Conservation (phyloP, 2,888 invertebrate genomes). For the Ophonus ardosiacus region DNA sequence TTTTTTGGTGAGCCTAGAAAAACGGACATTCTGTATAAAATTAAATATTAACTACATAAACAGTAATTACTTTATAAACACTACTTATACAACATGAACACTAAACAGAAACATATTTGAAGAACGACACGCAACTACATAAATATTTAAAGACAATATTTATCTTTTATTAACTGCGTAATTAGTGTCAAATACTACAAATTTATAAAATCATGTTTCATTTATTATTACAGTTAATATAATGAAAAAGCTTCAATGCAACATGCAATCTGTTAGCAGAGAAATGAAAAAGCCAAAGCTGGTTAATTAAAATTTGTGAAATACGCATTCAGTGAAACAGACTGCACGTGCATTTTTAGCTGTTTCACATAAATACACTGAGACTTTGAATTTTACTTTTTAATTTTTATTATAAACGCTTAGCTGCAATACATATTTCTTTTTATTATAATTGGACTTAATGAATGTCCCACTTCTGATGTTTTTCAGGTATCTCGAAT, state of each 20-base stretch:
- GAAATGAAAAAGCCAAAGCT: constrained; percentile 22
- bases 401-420: neutral
- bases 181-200: constrained; percentile 11
- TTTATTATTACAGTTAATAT: neutral
- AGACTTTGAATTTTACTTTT: neutral
- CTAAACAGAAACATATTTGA: constrained; percentile 3
- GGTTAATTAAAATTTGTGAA: constrained; percentile 3
- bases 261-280: constrained; percentile 51
- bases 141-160: constrained; percentile 17
- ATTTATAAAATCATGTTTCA: constrained; percentile 5
- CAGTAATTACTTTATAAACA: constrained; percentile 35
- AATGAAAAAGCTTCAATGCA: constrained; percentile 24
- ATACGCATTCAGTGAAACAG: constrained; percentile 41
- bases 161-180: neutral
- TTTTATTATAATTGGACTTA: too few relatives aligned
- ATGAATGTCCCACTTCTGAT: too few relatives aligned
- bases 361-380: constrained; percentile 31
- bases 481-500: too few relatives aligned
- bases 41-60: neutral
- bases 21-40: neutral
- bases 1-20: too few relatives aligned
- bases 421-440: too few relatives aligned
- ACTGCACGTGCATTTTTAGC: constrained; percentile 34
- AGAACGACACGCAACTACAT: constrained; percentile 23
- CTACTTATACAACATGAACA: constrained; percentile 3